A percentile compares a stretch with the other conserved stretches of the same genome.
Conservation (phyloP, 2,797 vertebrate genomes). For the Capromys pilorides region DNA sequence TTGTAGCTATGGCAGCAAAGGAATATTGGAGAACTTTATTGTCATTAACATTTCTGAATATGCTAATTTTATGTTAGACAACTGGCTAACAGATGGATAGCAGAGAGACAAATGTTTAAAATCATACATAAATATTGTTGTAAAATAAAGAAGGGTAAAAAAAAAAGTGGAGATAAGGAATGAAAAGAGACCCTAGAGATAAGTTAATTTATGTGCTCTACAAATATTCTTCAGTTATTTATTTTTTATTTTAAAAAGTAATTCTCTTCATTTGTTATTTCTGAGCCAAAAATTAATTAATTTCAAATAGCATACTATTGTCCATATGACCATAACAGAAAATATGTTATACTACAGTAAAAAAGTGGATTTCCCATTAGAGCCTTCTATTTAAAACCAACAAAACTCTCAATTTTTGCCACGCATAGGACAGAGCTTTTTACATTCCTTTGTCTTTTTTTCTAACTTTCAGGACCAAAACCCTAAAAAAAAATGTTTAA, state of each 20-base stretch:
- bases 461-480: neutral
- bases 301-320: neutral
- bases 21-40: conserved; percentile 44
- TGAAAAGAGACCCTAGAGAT: neutral
- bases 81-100: conserved; percentile 44
- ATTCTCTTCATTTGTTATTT: neutral
- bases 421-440: neutral
- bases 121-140: conserved; percentile 40
- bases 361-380: neutral
- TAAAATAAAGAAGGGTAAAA: neutral
- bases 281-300: neutral
- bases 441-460: neutral
- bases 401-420: neutral
- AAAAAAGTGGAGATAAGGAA: neutral
- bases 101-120: conserved; percentile 43
- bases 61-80: conserved; percentile 65
- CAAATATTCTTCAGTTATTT: neutral
- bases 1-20: neutral
- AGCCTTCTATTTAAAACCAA: neutral
- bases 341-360: neutral
- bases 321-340: neutral
- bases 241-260: conserved; percentile 5
- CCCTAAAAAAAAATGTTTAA: neutral
- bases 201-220: neutral
- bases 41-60: conserved; percentile 50